Base-by-base conservation (phyloP, 2,113 vertebrate genomes). In the Heteronetta atricapilla region DNA sequence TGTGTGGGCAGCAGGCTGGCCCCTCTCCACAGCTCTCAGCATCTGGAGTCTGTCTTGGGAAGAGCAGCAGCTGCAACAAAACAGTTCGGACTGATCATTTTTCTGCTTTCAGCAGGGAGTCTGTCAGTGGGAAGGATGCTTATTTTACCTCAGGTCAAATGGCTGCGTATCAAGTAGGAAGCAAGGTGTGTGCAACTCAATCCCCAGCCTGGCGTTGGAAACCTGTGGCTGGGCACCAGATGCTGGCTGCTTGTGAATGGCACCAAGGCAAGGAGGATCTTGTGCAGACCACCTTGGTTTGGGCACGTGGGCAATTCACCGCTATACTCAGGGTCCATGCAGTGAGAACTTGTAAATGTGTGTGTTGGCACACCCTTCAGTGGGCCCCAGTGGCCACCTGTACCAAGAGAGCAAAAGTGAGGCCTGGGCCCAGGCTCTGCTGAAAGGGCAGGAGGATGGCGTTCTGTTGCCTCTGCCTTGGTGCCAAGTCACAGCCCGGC, bases 161-260 rank as follows among this genome's bases (percentile, higher is more conserved):
- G 48, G 64, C 64, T 20, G 40, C 21, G 2, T 8, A 3, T 38
- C 25, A 12, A 16, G 33, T 3, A 59, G 38, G 40, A 44, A 11
- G n/a, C 23, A 55, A 31, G 72, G 20, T 4, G 15, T 12, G 1
- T 2, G 4, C 1, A 2, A 34, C 77, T 42, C 34, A 5, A 0
- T n/a, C 67, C 38, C n/a, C 1, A 0, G 6, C 13, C 59, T 33
- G 36, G 34, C 0, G 1, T 6, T 36, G 44, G 60, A 36, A 67
- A 28, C 44, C 31, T 12, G 69, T 4, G 25, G 59, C 50, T 0
- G 1, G 42, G 58, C 36, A 6, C 26, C 3, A 16, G 77, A 8
- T 8, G 3, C 18, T 36, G 34, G 31, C 21, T 17, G 50, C 21
- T 18, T 7, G 42, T 16, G 60, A 60, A 28, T 14, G 42, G 25